Base-by-base conservation (phyloP, 2,113 vertebrate genomes). In the Polypterus bichir region DNA sequence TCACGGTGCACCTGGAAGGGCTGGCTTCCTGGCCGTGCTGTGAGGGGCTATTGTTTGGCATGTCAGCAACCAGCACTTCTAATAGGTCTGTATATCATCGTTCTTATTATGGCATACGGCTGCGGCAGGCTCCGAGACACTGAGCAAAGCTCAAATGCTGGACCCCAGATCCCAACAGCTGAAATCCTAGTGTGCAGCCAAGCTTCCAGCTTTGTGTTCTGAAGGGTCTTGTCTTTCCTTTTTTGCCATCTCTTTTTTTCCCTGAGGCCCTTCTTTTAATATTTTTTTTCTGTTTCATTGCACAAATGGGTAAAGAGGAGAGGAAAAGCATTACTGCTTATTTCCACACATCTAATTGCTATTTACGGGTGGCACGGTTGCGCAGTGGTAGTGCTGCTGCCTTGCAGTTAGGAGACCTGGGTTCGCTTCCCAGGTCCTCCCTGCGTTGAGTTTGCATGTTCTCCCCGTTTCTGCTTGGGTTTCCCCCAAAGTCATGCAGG, bases 161-260 rank as follows among this genome's bases (percentile, higher is more conserved):
- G 75, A 57, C 79, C 80, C 70, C 62, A 57, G 78, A 79, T 78
- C 80, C 83, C 81, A 68, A 71, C 64, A 73, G 79, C 80, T 71
- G 74, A 83, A 87, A 83, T 70, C 77, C 69, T 76, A 84, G 83
- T 84, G 86, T 82, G 85, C 86, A 84, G 86, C 86, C 80, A 81
- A 71, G 68, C 75, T 80, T 75, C 78, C 69, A 70, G 74, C 76
- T 79, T 81, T 77, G 72, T 81, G 66, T 67, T 71, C 72, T 52
- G 49, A 49, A 73, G 48, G 48, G 68, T 67, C 70, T 57, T 66
- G 27, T 27, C 27, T 27, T 27, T 27, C 27, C 27, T 27, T 27
- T 27, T 27, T 27, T 27, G 27, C 27, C 27, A 27, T 27, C 27
- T 27, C 71, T 77, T 79, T 71, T 78, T 61, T 60, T 46, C 46